phyloP scores from a whole-genome alignment of 2,113 vertebrate genomes.

The Chitala chitala region DNA sequence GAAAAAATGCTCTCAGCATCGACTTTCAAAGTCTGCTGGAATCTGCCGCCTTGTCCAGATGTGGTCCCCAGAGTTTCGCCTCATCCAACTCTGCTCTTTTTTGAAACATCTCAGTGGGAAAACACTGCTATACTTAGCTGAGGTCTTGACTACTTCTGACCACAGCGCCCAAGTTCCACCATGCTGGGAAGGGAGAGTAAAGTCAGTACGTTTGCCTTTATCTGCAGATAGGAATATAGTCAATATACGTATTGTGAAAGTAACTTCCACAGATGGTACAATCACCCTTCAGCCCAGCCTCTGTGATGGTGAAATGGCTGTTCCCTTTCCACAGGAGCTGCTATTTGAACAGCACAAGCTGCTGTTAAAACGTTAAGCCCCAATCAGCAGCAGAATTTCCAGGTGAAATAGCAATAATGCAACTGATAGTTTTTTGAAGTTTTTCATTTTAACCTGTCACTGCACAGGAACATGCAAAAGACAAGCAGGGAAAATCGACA shows the following conservation, averaged over 20 bases:
- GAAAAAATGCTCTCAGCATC: neutral
- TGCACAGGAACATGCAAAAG: neutral
- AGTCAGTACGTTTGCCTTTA: too few species aligned
- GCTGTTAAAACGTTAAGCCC: neutral
- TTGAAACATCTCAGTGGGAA: slow-evolving; percentile 24
- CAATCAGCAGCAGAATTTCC: neutral
- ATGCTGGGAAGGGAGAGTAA: neutral
- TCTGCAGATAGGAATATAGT: too few species aligned
- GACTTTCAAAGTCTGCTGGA: slow-evolving; percentile 27
- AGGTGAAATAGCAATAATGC: neutral
- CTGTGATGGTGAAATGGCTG: too few species aligned
- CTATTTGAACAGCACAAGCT: neutral
- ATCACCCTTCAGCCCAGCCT: too few species aligned
- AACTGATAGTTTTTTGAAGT: neutral
- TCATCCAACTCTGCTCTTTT: slow-evolving; percentile 28
- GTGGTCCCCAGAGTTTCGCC: slow-evolving; percentile 28
- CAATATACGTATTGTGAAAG: too few species aligned
- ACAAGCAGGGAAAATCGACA: neutral
- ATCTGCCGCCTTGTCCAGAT: slow-evolving; percentile 29
- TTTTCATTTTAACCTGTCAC: neutral
- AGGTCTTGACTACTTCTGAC: slow-evolving; percentile 13
- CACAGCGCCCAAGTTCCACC: slow-evolving; percentile 17
- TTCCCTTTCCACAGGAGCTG: too few species aligned
- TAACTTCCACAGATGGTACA: too few species aligned
- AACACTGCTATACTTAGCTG: slow-evolving; percentile 35